phyloP scores from a whole-genome alignment of 2,888 invertebrate species.

The Podabrus alpinus region DNA sequence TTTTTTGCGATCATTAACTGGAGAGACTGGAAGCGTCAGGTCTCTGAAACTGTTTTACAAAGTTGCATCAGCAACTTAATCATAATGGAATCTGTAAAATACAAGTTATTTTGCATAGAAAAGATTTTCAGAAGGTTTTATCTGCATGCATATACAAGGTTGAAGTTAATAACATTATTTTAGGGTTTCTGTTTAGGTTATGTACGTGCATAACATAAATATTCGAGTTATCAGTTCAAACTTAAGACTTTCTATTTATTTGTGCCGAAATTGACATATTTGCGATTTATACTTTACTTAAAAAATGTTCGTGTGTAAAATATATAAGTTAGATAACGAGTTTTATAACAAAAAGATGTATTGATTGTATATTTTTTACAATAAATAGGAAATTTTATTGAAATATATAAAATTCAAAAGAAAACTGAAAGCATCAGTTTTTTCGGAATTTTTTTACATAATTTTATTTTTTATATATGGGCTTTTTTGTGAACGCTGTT shows the following conservation, averaged over 20 bases:
- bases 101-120: neutral
- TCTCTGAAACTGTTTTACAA: neutral
- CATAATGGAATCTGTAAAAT: neutral
- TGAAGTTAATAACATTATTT: slow-evolving; percentile 9
- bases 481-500: neutral
- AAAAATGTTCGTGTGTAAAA: neutral
- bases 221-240: neutral
- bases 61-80: neutral
- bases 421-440: neutral
- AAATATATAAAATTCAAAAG: neutral
- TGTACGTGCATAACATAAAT: neutral
- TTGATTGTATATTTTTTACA: neutral
- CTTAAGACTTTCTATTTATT: neutral
- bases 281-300: neutral
- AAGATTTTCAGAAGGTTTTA: slow-evolving; percentile 1
- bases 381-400: neutral
- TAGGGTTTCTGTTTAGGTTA: neutral
- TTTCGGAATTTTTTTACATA: neutral
- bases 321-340: neutral
- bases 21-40: neutral
- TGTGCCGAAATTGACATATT: neutral
- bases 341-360: slow-evolving; percentile 1
- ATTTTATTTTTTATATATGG: neutral
- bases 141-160: slow-evolving; percentile 10
- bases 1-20: neutral